These are phyloP conservation scores for Sandelia bainsii DNA, from an alignment of 2,797 vertebrate genomes.

Conservation along the genomic window DNA sequence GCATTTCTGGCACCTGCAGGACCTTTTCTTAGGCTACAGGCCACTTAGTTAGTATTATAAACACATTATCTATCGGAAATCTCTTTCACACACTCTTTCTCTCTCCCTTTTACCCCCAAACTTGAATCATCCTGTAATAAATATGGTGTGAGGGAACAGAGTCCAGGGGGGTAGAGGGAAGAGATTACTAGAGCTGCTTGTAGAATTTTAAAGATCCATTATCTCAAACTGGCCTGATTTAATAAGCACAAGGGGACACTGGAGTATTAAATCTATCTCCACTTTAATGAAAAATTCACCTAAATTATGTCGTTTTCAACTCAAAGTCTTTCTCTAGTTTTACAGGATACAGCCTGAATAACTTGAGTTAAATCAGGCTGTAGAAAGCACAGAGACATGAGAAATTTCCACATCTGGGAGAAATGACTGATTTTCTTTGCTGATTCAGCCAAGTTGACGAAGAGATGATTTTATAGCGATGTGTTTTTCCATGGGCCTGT, in stretches of 20 bases:
- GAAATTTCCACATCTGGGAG: constrained; percentile 43
- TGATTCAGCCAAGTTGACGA: constrained; percentile 66
- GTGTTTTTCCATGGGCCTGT: constrained; percentile 50
- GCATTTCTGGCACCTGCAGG: constrained; percentile 52
- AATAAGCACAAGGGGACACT: constrained; percentile 74
- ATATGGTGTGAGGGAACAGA: constrained; percentile 61
- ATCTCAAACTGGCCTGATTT: constrained; percentile 80
- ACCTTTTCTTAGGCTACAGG: constrained; percentile 33
- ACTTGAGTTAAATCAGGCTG: constrained; percentile 56
- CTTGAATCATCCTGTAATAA: constrained; percentile 75
- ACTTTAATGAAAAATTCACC: constrained; percentile 77
- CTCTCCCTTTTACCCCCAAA: constrained; percentile 51
- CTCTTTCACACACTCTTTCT: constrained; percentile 68
- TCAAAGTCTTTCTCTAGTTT: constrained; percentile 53
- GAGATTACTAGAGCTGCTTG: constrained; percentile 71
- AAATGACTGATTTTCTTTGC: constrained; percentile 55
- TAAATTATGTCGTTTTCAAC: constrained; percentile 71
- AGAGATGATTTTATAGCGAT: constrained; percentile 62
- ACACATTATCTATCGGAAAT: constrained; percentile 75
- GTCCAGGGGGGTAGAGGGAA: constrained; percentile 61
- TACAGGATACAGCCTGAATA: constrained; percentile 33
- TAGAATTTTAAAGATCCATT: constrained; percentile 84
- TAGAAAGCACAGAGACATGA: constrained; percentile 34
- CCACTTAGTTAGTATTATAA: constrained; percentile 70
- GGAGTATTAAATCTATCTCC: constrained; percentile 74